Conservation (phyloP, 2,888 invertebrate species). For the Phortica okadai region DNA sequence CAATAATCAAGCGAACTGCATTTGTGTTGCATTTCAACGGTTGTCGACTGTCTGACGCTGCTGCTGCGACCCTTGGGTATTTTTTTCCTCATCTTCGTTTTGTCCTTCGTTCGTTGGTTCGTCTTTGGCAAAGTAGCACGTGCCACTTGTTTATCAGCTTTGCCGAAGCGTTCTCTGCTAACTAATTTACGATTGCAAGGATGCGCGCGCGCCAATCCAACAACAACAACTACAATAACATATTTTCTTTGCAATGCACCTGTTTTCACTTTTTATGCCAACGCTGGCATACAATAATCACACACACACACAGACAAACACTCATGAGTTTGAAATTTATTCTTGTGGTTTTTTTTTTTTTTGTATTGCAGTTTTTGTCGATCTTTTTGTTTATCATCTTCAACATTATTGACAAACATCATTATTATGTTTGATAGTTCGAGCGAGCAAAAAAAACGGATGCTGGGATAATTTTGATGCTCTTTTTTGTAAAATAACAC, state of each 20-base stretch:
- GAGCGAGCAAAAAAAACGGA: too few relatives aligned
- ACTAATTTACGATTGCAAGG: not conserved
- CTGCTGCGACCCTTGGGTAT: not conserved
- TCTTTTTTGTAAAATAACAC: too few relatives aligned
- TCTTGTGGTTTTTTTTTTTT: not conserved
- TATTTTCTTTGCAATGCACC: not conserved
- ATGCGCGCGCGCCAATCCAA: not conserved
- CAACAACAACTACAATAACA: not conserved
- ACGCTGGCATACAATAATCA: too few relatives aligned
- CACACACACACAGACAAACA: not conserved
- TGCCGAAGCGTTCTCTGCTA: not conserved
- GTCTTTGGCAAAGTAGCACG: not conserved
- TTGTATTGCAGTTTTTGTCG: too few relatives aligned
- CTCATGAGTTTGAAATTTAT: not conserved
- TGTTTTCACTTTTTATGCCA: not conserved
- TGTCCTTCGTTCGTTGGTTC: not conserved
- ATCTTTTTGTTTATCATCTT: too few relatives aligned
- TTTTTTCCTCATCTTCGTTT: too few relatives aligned
- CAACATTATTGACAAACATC: too few relatives aligned
- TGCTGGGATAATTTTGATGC: too few relatives aligned
- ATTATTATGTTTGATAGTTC: too few relatives aligned
- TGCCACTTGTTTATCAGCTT: not conserved
- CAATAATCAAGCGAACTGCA: not conserved
- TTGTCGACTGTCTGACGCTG: not conserved
- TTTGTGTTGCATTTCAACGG: not conserved